phyloP scores from a whole-genome alignment of 2,797 vertebrate genomes.

The Labeo calbasu region DNA sequence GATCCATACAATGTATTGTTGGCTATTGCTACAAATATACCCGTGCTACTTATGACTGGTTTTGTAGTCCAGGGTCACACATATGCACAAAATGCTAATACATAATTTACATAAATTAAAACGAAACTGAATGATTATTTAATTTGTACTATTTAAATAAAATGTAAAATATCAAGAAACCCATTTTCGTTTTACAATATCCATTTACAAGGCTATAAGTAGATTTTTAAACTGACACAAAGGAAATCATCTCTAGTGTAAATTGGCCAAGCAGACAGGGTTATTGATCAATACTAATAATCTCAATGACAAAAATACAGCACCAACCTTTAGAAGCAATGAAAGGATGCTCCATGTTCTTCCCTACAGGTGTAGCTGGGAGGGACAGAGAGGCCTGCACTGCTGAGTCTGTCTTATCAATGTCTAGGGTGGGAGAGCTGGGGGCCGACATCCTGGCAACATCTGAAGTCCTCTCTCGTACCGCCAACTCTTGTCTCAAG shows the following conservation, averaged over 20 bases:
- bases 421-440: conserved; percentile 92
- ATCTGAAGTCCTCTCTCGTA: conserved; percentile 91
- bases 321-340: conserved; percentile 83
- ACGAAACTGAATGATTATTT: no score
- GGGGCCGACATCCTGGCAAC: conserved; percentile 91
- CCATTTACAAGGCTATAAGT: not conserved
- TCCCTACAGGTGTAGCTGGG: conserved; percentile 93
- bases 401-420: conserved; percentile 91
- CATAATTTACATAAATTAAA: no score
- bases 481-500: conserved; percentile 93
- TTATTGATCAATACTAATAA: not conserved
- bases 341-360: conserved; percentile 87
- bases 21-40: no score
- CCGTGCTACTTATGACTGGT: no score
- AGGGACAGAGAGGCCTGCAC: conserved; percentile 95
- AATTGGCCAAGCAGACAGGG: not conserved
- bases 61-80: no score
- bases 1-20: no score
- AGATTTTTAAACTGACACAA: not conserved
- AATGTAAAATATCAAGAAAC: not conserved
- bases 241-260: not conserved
- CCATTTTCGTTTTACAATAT: not conserved
- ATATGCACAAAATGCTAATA: not conserved
- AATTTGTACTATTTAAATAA: not conserved
- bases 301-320: no score